Evolutionary conservation across 2,888 invertebrate genomes (phyloP), one percentile per base, ranked within the genome.

Genomic region (Penaeus monodon): DNA sequence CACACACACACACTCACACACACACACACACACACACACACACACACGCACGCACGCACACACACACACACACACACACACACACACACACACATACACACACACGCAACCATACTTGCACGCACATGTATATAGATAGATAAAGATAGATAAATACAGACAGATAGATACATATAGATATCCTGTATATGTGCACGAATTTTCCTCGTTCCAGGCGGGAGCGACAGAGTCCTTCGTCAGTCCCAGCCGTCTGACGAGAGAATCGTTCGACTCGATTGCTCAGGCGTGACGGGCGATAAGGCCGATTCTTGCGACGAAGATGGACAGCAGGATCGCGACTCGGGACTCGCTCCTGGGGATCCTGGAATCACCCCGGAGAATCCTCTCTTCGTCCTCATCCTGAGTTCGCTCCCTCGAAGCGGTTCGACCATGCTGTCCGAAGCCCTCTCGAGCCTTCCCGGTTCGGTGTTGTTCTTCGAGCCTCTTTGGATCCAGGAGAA

Each of bases 381-480:
- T 3, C 81, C 85, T 7, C 27, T 83, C 1, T 64, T 78, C 33
- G 77, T 88, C 4, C 68, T 88, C 44, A 49, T 88, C 24, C 64
- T 88, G 76, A 88, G 88, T 64, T 88, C 88, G 10, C 83, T 80
- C 38, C 86, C 88, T 8, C 83, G 88, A 22, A 64, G 88, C 81
- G 86, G 88, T 27, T 88, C 88, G 12, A 84, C 88, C 7, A 44
- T 88, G 22, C 66, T 88, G 57, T 24, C 81, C 12, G 88, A 88
- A 22, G 38, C 86, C 12, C 76, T 88, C 6, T 24, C 80, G 29
- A 64, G 17, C 24, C 20, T 77, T 17, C 24, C 83, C 29, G 63
- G 29, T 17, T 82, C 86, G 1, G 70, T 88, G 10, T 27, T 76
- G 44, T 78, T 88, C 29, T 88, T 88, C 44, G 88, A 88, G 81